Conservation (phyloP, 1,140 invertebrate genomes). For the Lasioglossum albipes region DNA sequence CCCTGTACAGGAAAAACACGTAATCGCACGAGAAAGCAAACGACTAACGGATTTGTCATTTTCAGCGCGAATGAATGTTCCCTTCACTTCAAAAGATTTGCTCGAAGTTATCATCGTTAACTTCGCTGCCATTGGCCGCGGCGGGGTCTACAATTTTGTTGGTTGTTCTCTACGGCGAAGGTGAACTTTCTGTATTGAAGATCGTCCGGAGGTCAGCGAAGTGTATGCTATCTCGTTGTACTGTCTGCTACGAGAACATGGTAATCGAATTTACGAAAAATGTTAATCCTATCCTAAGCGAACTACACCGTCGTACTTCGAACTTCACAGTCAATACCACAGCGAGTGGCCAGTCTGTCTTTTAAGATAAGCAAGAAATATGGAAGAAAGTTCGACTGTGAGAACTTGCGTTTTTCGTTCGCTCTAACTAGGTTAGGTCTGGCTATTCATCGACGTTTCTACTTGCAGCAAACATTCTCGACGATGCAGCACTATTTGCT, state of each 20-base stretch:
- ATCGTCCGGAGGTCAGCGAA: neutral
- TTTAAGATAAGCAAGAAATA: neutral
- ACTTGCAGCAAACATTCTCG: neutral
- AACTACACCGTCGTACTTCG: too few species aligned
- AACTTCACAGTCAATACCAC: neutral
- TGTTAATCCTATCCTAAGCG: neutral
- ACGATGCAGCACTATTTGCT: neutral
- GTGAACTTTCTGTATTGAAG: neutral
- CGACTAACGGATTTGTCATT: slow-evolving; percentile 26
- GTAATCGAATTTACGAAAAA: neutral
- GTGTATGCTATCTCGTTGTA: neutral
- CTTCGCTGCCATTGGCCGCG: neutral
- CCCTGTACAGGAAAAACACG: neutral
- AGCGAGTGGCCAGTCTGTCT: neutral
- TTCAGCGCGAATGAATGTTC: slow-evolving; percentile 21
- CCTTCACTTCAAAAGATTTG: slow-evolving; percentile 31
- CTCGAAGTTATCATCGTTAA: slow-evolving; percentile 31
- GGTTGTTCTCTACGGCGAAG: neutral
- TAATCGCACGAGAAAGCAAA: slow-evolving; percentile 1
- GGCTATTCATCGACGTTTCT: neutral
- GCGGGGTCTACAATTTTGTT: neutral
- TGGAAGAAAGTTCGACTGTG: neutral
- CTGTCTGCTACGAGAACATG: neutral
- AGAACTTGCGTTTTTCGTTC: neutral
- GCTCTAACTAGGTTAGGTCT: neutral